These are phyloP conservation scores for Sicus ferrugineus DNA, from an alignment of 2,888 invertebrate species.

Conservation along the genomic window DNA sequence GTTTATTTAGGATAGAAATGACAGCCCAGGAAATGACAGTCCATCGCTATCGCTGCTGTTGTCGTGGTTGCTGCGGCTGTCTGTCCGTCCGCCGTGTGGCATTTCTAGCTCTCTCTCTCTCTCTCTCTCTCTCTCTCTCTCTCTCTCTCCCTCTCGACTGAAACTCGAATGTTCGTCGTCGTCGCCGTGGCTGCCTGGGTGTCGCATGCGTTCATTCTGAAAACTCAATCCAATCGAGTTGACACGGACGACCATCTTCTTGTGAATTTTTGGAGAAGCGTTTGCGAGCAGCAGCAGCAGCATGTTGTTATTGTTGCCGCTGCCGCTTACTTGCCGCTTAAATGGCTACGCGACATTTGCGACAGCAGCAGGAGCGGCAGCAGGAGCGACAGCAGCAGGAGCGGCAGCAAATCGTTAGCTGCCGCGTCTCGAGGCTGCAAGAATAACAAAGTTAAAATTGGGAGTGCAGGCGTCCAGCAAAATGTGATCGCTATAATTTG, in stretches of 20 bases:
- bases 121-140: not conserved
- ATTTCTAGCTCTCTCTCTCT: not conserved
- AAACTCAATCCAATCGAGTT: constrained; percentile 29
- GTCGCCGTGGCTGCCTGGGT: not conserved
- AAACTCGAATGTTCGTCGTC: not conserved
- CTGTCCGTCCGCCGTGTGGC: not conserved
- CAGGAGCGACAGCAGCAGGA: constrained; percentile 1
- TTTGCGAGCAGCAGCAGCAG: constrained; percentile 16
- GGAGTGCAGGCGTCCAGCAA: constrained; percentile 7
- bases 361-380: too few species aligned
- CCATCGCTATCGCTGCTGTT: constrained; percentile 43
- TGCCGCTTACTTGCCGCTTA: too few species aligned
- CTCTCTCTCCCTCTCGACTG: constrained; percentile 5
- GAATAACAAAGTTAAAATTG: constrained; percentile 29
- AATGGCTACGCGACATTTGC: too few species aligned
- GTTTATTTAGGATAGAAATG: constrained; percentile 61
- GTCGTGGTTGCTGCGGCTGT: constrained; percentile 7
- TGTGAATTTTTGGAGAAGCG: constrained; percentile 4
- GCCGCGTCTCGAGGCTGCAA: constrained; percentile 2
- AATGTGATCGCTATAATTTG: constrained; percentile 3
- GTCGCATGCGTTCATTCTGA: not conserved
- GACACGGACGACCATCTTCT: constrained; percentile 23
- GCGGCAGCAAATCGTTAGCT: constrained; percentile 11
- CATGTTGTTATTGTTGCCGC: not conserved
- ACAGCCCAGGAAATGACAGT: constrained; percentile 60